Evolutionary conservation across 2,888 invertebrate genomes (phyloP).

Genomic region (Achlya flavicornis): DNA sequence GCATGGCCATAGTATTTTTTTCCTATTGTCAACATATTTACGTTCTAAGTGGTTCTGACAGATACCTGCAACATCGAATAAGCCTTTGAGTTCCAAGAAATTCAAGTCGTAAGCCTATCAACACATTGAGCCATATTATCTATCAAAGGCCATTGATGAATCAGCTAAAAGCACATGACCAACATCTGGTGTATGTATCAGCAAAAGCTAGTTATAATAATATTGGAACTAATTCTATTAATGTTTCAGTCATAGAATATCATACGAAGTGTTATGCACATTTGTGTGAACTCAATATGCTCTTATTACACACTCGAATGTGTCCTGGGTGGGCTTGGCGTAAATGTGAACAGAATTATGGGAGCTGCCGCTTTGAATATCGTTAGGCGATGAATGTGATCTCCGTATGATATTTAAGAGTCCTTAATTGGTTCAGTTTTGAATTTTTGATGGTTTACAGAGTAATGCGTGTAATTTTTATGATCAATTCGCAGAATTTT

Average conservation of each 20-base stretch:
- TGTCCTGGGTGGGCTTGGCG: constrained; percentile 44
- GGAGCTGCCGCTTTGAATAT: constrained; percentile 41
- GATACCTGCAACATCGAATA: too few relatives aligned
- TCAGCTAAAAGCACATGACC: neutral
- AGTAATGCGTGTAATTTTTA: neutral
- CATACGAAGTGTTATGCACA: constrained; percentile 1
- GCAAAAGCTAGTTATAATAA: neutral
- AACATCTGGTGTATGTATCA: constrained; percentile 6
- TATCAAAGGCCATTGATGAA: neutral
- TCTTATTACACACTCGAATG: constrained; percentile 24
- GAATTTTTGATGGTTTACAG: constrained; percentile 22
- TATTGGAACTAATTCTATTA: constrained; percentile 10
- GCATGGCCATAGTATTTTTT: too few relatives aligned
- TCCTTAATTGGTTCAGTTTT: constrained; percentile 21
- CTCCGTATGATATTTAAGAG: constrained; percentile 19
- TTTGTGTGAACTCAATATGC: constrained; percentile 22
- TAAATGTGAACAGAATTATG: constrained; percentile 57
- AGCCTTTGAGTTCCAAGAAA: neutral
- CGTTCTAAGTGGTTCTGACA: too few relatives aligned
- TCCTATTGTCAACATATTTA: too few relatives aligned
- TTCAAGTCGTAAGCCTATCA: neutral
- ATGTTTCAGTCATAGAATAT: constrained; percentile 12
- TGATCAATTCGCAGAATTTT: neutral
- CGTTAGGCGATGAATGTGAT: constrained; percentile 27
- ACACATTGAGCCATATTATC: neutral